These are phyloP conservation scores for Phrynosoma platyrhinos DNA, from an alignment of 2,113 vertebrate species.

Conservation along the genomic window DNA sequence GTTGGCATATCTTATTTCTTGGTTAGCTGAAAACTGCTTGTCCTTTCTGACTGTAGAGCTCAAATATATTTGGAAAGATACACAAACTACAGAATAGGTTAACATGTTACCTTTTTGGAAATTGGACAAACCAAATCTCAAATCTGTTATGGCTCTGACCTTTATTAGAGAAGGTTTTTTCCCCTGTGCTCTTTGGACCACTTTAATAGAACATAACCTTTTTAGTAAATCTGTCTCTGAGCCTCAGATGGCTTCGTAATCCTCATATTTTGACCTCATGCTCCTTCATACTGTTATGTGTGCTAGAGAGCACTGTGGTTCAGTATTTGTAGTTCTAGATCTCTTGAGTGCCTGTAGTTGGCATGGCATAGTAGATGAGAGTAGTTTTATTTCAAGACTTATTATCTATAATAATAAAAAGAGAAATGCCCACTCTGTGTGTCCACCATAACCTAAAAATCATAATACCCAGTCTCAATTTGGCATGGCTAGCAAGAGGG, in stretches of 20 bases:
- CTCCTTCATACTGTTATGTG: background rate
- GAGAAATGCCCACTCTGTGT: background rate
- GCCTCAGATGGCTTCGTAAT: background rate
- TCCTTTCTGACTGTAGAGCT: background rate
- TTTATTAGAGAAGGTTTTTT: constrained; percentile 4
- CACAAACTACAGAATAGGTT: background rate
- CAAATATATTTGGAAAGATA: background rate
- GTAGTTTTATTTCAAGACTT: background rate
- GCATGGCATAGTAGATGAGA: background rate
- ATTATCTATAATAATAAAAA: background rate
- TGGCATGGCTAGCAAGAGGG: background rate
- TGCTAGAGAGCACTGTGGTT: background rate
- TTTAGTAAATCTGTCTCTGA: background rate
- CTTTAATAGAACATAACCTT: background rate
- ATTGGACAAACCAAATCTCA: constrained; percentile 7
- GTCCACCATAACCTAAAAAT: background rate
- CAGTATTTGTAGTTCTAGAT: background rate
- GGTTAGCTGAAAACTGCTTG: background rate
- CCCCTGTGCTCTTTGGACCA: background rate
- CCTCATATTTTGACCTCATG: background rate
- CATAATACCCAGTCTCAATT: background rate
- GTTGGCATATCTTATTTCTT: background rate
- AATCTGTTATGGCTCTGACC: background rate
- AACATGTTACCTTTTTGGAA: background rate
- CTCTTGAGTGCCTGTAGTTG: background rate